Conservation (phyloP, 1,140 invertebrate genomes). For the Protaetia brevitarsis region DNA sequence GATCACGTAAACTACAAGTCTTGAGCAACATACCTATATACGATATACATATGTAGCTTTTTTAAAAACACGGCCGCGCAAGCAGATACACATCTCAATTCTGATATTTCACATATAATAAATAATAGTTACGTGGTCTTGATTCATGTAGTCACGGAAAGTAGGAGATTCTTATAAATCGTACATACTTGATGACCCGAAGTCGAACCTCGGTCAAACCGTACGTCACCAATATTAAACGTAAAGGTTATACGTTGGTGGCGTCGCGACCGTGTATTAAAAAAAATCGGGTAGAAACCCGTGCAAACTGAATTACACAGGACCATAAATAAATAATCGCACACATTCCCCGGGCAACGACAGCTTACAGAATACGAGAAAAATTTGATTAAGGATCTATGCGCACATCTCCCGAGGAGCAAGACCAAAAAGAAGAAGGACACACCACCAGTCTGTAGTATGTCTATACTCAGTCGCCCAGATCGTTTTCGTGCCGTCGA, state of each 20-base stretch:
- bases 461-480: slow-evolving; percentile 43
- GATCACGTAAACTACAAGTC: too few relatives aligned
- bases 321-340: slow-evolving; percentile 23
- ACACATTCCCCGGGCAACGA: slow-evolving; percentile 28
- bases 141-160: too few relatives aligned
- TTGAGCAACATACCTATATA: too few relatives aligned
- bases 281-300: slow-evolving; percentile 14
- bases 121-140: too few relatives aligned
- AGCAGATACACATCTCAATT: too few relatives aligned
- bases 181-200: neutral
- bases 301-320: slow-evolving; percentile 20
- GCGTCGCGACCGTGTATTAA: neutral
- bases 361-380: slow-evolving; percentile 44
- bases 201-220: neutral
- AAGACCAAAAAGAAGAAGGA: slow-evolving; percentile 38
- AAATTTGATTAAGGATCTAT: slow-evolving; percentile 48
- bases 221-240: neutral
- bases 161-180: neutral
- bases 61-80: too few relatives aligned
- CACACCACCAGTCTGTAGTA: slow-evolving; percentile 42
- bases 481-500: slow-evolving; percentile 8
- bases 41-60: too few relatives aligned
- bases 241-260: too few relatives aligned
- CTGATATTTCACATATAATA: too few relatives aligned
- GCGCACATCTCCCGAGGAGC: slow-evolving; percentile 33